Conservation (phyloP, 2,888 invertebrate species). For the Campoletis raptor region DNA sequence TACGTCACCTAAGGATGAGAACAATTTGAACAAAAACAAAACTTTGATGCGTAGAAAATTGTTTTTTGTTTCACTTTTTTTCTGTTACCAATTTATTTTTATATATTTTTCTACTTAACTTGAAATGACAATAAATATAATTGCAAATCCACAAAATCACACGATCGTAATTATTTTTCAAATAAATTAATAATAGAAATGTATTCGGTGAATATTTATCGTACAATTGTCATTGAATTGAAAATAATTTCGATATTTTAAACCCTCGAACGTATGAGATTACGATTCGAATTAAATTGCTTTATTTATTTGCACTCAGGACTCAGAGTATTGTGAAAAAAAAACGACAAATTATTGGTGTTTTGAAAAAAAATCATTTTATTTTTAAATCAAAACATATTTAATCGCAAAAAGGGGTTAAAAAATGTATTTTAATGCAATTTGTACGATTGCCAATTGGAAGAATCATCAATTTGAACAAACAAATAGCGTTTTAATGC, state of each 20-base stretch:
- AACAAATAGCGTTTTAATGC: neutral
- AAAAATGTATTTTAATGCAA: neutral
- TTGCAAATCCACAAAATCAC: neutral
- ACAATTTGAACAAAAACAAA: neutral
- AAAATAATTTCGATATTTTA: neutral
- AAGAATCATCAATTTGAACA: neutral
- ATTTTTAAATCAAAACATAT: neutral
- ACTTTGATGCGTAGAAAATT: neutral
- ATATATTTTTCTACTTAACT: neutral
- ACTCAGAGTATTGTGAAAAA: neutral
- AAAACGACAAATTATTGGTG: neutral
- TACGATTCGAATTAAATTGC: neutral
- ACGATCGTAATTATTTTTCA: neutral
- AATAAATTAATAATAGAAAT: neutral
- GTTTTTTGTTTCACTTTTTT: neutral
- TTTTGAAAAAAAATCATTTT: neutral
- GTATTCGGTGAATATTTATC: neutral
- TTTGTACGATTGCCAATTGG: conserved; percentile 9
- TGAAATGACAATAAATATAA: neutral
- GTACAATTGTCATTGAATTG: neutral
- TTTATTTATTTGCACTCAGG: neutral
- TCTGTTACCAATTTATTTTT: neutral
- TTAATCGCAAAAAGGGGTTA: neutral
- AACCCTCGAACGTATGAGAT: neutral
- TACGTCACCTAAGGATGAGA: neutral